Evolutionary conservation across 1,140 invertebrate species (phyloP), one percentile per base, ranked within the genome.

Genomic region (Bombus superbus): DNA sequence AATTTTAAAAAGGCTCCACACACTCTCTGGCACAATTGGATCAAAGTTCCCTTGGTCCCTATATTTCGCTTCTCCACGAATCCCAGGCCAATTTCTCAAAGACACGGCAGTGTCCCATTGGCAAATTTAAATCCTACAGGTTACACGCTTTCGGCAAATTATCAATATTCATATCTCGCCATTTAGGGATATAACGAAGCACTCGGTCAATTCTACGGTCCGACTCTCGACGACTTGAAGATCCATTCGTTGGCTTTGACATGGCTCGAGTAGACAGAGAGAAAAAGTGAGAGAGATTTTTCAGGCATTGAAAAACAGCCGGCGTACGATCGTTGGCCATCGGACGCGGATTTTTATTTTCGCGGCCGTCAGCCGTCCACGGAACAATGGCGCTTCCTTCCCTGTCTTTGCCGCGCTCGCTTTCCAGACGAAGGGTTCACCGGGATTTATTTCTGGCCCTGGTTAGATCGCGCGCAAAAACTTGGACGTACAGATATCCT

Each of bases 371-470:
- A 90, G 69, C 79, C 86, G 81, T 71, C 81, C 78, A 35, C 85
- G 32, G 88, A 89, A 90, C 88, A 90, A 90, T 87, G 83, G 69
- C 88, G 68, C 69, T 81, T 82, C 79, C 85, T 75, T 66, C 57
- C 73, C 42, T 82, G 80, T 84, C 87, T 86, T 83, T 83, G 66
- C 80, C 80, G 76, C 80, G 76, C 81, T 76, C 81, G 74, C 81
- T 90, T 90, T 90, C 82, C 89, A 87, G 85, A 87, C 78, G 85
- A 90, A 80, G 74, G 77, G 73, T 83, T 89, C 82, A 15, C 71
- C 72, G 32, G 74, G 88, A 89, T 90, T 89, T 89, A 90, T 90
- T 90, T 90, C 89, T 85, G 80, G 81, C 74, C 57, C n/a, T 74
- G 66, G 28, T n/a, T 47, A 53, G 77, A 85, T 35, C 38, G 85